These are phyloP conservation scores for Phymatocera aterrima DNA, from an alignment of 2,888 invertebrate species.

Conservation along the genomic window DNA sequence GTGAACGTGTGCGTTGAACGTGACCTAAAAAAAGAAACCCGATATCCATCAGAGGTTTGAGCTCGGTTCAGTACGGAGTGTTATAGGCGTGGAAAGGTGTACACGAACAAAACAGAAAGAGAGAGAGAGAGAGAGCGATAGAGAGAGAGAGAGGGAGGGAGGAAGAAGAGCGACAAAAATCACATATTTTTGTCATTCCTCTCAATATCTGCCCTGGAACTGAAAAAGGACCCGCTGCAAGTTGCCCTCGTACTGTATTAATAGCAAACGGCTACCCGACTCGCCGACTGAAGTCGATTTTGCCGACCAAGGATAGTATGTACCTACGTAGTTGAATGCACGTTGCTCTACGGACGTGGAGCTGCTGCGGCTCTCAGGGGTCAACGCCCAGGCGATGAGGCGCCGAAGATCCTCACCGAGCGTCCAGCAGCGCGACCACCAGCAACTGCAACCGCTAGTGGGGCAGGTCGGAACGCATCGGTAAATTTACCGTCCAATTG, in stretches of 20 bases:
- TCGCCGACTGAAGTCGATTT: conserved; percentile 10
- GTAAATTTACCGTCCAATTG: background rate
- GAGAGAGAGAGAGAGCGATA: background rate
- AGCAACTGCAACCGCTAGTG: conserved; percentile 33
- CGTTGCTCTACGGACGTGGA: conserved; percentile 30
- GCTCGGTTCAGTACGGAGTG: background rate
- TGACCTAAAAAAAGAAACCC: conserved; percentile 27
- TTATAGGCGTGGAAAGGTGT: background rate
- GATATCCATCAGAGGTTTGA: background rate
- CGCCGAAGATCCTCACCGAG: conserved; percentile 68
- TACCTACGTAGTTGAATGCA: conserved; percentile 18
- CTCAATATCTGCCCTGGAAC: background rate
- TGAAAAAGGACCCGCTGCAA: background rate
- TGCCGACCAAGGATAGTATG: conserved; percentile 18
- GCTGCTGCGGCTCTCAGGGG: conserved; percentile 56
- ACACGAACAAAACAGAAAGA: too few relatives aligned
- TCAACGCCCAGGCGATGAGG: conserved; percentile 73
- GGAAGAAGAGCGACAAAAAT: background rate
- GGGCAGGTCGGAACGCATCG: conserved; percentile 40
- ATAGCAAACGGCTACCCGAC: conserved; percentile 15
- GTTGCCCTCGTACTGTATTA: conserved; percentile 27
- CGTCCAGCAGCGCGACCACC: conserved; percentile 44
- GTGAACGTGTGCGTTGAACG: conserved; percentile 2
- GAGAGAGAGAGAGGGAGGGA: background rate
- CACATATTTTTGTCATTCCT: conserved; percentile 1